phyloP scores from a whole-genome alignment of 2,797 vertebrate species.

The Gymnocypris eckloni region DNA sequence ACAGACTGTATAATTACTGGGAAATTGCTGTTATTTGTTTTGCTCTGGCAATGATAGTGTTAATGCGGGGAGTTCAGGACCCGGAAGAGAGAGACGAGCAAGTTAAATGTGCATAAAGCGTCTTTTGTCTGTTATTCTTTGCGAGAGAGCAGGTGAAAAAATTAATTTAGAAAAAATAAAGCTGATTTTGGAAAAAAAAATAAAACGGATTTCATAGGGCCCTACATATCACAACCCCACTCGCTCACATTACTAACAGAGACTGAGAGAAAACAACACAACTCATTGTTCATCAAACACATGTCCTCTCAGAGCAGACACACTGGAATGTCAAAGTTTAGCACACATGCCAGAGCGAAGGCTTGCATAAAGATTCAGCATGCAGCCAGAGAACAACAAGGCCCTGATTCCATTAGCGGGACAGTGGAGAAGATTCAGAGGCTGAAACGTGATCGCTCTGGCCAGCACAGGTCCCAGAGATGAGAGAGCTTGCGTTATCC shows the following conservation, averaged over 20 bases:
- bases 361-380: conserved; percentile 71
- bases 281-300: conserved; percentile 47
- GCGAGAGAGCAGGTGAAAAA: too few relatives aligned
- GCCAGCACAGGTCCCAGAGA: conserved; percentile 44
- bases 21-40: too few relatives aligned
- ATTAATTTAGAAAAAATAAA: too few relatives aligned
- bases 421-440: conserved; percentile 65
- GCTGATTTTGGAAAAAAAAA: too few relatives aligned
- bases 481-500: conserved; percentile 32
- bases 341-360: conserved; percentile 48
- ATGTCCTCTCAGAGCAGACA: conserved; percentile 32
- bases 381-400: conserved; percentile 47
- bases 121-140: too few relatives aligned
- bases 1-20: too few relatives aligned
- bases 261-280: conserved; percentile 41
- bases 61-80: too few relatives aligned
- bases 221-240: conserved; percentile 30
- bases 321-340: conserved; percentile 67
- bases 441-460: conserved; percentile 72
- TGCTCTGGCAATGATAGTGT: too few relatives aligned
- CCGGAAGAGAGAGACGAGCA: too few relatives aligned
- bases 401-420: conserved; percentile 69
- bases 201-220: too few relatives aligned
- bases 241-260: conserved; percentile 31
- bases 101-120: too few relatives aligned